These are phyloP conservation scores for Leptopilina syphax DNA, from an alignment of 2,888 invertebrate genomes.

Conservation along the genomic window DNA sequence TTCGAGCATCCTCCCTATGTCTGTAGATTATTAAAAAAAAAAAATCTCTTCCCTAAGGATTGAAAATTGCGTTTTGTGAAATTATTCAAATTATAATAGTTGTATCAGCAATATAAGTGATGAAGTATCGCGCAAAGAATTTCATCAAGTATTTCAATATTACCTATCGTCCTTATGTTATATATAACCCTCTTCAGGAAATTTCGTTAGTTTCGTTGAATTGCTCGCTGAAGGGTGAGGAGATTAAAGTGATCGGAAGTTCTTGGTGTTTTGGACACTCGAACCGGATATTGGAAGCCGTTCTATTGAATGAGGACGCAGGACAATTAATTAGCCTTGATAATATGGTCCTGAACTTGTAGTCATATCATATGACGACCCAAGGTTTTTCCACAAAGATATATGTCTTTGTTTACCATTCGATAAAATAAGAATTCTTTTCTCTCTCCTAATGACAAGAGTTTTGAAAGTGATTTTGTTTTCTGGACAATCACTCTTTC, in stretches of 20 bases:
- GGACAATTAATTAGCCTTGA: conserved; percentile 66
- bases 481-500: not conserved
- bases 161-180: conserved; percentile 33
- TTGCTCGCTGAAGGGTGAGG: conserved; percentile 48
- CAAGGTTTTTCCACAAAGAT: conserved; percentile 24
- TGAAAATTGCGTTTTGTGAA: not conserved
- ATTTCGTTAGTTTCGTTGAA: conserved; percentile 42
- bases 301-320: conserved; percentile 58
- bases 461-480: conserved; percentile 7
- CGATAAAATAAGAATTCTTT: conserved; percentile 36
- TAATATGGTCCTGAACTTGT: conserved; percentile 43
- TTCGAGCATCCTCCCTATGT: too few relatives aligned
- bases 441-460: conserved; percentile 2
- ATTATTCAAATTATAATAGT: conserved; percentile 9
- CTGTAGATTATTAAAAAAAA: too few relatives aligned
- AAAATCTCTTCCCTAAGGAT: not conserved
- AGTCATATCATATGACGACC: conserved; percentile 30
- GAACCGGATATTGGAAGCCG: conserved; percentile 68
- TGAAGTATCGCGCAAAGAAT: conserved; percentile 32
- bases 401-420: conserved; percentile 48
- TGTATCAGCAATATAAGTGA: not conserved
- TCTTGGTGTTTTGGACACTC: conserved; percentile 56
- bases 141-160: conserved; percentile 54
- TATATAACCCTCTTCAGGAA: conserved; percentile 41
- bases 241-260: conserved; percentile 56